phyloP scores from a whole-genome alignment of 2,888 invertebrate species.

The Melanostoma mellinum region DNA sequence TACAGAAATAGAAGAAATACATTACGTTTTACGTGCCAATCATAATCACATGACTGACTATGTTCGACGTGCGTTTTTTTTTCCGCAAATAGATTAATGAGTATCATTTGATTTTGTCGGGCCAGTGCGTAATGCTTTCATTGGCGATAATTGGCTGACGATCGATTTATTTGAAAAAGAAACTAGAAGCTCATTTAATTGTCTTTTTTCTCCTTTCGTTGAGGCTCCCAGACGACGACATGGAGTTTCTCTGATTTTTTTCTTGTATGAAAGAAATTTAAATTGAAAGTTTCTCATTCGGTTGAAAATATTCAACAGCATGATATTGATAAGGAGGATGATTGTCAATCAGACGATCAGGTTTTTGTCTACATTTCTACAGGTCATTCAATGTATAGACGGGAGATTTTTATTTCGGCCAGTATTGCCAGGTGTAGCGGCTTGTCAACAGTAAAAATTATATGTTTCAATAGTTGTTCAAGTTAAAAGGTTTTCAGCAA shows the following conservation, averaged over 20 bases:
- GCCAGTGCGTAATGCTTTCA: neutral
- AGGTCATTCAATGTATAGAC: too few species aligned
- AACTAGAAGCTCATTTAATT: neutral
- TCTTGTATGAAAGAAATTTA: neutral
- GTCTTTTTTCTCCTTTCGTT: conserved; percentile 4
- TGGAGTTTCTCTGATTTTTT: neutral
- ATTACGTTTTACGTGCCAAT: too few species aligned
- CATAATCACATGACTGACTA: too few species aligned
- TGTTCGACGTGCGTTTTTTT: conserved; percentile 3
- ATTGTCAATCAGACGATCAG: too few species aligned
- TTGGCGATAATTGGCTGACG: conserved; percentile 1
- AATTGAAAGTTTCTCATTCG: neutral
- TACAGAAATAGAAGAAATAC: neutral
- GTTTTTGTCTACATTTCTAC: too few species aligned
- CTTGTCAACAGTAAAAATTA: too few species aligned
- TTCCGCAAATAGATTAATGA: neutral
- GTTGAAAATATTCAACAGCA: too few species aligned
- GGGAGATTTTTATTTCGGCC: too few species aligned
- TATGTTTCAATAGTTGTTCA: too few species aligned
- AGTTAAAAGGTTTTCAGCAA: too few species aligned
- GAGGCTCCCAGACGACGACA: neutral
- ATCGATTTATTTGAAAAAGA: neutral
- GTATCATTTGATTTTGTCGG: neutral
- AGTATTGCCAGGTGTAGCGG: too few species aligned
- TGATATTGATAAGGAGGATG: too few species aligned